A percentile compares a stretch with the other conserved stretches of the same genome.
Evolutionary conservation across 2,797 vertebrate species (phyloP).

Genomic region (Typhlichthys subterraneus): DNA sequence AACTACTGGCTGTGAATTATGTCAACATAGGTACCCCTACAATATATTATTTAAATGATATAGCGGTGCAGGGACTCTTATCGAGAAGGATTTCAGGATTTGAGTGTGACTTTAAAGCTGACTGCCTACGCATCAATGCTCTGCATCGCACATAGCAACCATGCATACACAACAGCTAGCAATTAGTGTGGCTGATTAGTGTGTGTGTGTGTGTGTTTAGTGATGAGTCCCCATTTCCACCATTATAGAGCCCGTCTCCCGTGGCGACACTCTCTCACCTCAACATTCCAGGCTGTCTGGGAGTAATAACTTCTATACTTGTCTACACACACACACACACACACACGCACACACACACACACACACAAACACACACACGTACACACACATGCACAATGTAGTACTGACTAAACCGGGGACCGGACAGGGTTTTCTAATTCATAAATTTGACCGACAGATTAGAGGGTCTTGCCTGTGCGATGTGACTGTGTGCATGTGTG

Average conservation of each 20-base stretch:
- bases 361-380: conserved; percentile 6
- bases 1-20: too few species aligned
- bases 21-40: too few species aligned
- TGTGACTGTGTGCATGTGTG: conserved; percentile 8
- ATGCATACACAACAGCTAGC: conserved; percentile 23
- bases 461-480: conserved; percentile 39
- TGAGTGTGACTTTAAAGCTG: conserved; percentile 36
- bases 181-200: conserved; percentile 42
- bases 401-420: conserved; percentile 30
- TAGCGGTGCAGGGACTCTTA: conserved; percentile 32
- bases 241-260: conserved; percentile 31
- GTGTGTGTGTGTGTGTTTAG: conserved; percentile 28
- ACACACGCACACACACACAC: conserved; percentile 7
- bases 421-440: conserved; percentile 57
- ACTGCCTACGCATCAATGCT: conserved; percentile 37
- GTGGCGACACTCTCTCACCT: conserved; percentile 45
- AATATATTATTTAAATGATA: too few species aligned
- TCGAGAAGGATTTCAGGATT: conserved; percentile 53
- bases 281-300: conserved; percentile 42
- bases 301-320: conserved; percentile 19
- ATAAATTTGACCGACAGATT: conserved; percentile 53
- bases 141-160: conserved; percentile 36
- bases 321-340: background rate
- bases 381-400: conserved; percentile 14
- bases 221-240: conserved; percentile 49